Conservation (phyloP, 2,113 vertebrate species). For the Dipodomys merriami region DNA sequence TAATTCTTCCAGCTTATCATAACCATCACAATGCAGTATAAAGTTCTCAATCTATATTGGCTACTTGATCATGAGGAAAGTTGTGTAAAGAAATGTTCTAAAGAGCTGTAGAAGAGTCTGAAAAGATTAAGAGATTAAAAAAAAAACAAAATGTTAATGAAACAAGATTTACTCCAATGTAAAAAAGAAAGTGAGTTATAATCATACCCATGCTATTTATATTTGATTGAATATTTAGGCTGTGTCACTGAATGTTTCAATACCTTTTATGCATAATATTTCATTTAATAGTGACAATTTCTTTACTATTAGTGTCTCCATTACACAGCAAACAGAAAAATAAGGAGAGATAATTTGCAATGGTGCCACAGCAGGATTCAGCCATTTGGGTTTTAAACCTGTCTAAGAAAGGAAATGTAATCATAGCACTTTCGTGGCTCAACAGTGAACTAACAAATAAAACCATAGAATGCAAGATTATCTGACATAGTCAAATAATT, state of each 20-base stretch:
- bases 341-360: neutral
- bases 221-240: neutral
- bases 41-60: neutral
- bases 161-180: neutral
- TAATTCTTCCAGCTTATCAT: neutral
- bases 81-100: neutral
- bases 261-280: neutral
- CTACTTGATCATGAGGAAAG: neutral
- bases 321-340: neutral
- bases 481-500: neutral
- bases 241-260: neutral
- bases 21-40: neutral
- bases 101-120: neutral
- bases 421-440: neutral
- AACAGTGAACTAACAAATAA: neutral
- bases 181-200: neutral
- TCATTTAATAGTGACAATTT: neutral
- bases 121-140: conserved; percentile 6
- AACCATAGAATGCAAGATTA: neutral
- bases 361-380: neutral
- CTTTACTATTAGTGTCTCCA: neutral
- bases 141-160: neutral
- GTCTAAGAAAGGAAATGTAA: neutral
- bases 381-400: neutral
- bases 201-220: neutral